phyloP scores from a whole-genome alignment of 2,797 vertebrate genomes.

The Phrynocephalus vlangalii region DNA sequence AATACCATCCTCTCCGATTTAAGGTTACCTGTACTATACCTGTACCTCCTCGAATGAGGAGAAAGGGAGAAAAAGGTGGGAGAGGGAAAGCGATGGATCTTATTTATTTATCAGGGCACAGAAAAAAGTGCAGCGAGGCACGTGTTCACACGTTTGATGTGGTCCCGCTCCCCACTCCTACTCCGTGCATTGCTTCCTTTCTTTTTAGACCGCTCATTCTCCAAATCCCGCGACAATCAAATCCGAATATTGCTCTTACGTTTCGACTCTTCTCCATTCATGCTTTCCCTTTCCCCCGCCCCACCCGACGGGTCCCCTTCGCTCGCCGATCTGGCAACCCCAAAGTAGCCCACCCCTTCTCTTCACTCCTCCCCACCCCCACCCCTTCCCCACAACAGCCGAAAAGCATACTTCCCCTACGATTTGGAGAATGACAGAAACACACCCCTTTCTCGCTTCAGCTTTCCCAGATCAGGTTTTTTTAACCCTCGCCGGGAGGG shows the following conservation, averaged over 20 bases:
- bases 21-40: neutral
- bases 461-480: neutral
- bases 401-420: neutral
- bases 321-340: neutral
- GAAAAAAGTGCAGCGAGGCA: neutral
- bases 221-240: conserved; percentile 12
- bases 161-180: neutral
- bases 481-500: neutral
- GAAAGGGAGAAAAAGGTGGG: neutral
- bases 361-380: conserved; percentile 34
- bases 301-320: too few species aligned
- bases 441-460: neutral
- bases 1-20: neutral
- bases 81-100: neutral
- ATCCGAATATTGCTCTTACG: neutral
- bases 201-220: neutral
- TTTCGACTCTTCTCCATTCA: neutral
- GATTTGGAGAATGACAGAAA: conserved; percentile 36
- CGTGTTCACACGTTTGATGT: neutral
- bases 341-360: neutral
- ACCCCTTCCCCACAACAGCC: neutral
- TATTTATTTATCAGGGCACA: neutral
- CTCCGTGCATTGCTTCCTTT: neutral
- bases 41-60: neutral
- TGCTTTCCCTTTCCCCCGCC: too few species aligned